phyloP scores from a whole-genome alignment of 2,113 vertebrate genomes.

The Rhineura floridana region DNA sequence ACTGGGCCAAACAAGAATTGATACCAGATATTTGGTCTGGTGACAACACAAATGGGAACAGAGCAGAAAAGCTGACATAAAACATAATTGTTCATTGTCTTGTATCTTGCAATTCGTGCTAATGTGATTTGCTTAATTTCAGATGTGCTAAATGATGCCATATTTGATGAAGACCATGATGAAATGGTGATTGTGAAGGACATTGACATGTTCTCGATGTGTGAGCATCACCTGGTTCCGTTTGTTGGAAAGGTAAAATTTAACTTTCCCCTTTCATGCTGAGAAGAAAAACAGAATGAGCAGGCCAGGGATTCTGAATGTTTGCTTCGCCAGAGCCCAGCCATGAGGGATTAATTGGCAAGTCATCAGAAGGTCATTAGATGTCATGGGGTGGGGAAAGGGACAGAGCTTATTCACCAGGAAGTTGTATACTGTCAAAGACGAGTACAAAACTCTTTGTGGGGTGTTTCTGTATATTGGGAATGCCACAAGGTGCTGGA shows the following conservation, averaged over 20 bases:
- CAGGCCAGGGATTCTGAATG: background rate
- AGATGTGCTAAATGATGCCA: constrained; percentile 97
- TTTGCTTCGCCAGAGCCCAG: too few relatives aligned
- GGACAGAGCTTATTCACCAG: background rate
- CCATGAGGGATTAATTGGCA: background rate
- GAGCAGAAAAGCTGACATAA: rapidly evolving
- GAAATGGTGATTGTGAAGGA: constrained; percentile 99
- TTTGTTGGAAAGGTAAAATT: constrained; percentile 92
- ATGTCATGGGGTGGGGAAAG: too few relatives aligned
- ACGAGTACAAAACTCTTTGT: background rate
- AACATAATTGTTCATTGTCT: too few relatives aligned
- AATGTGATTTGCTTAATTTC: constrained; percentile 61
- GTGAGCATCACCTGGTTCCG: constrained; percentile 97
- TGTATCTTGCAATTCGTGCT: background rate
- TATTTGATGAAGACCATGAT: constrained; percentile 98
- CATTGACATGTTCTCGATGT: constrained; percentile 99
- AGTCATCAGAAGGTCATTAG: background rate
- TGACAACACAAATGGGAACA: too few relatives aligned
- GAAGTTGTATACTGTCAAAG: background rate
- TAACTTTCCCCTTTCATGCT: background rate
- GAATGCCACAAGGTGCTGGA: background rate
- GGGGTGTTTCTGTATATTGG: background rate
- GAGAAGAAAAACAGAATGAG: background rate
- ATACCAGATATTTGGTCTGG: background rate
- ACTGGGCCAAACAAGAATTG: background rate